These are phyloP conservation scores for Hyalella azteca DNA, from an alignment of 2,888 invertebrate genomes.

Conservation along the genomic window DNA sequence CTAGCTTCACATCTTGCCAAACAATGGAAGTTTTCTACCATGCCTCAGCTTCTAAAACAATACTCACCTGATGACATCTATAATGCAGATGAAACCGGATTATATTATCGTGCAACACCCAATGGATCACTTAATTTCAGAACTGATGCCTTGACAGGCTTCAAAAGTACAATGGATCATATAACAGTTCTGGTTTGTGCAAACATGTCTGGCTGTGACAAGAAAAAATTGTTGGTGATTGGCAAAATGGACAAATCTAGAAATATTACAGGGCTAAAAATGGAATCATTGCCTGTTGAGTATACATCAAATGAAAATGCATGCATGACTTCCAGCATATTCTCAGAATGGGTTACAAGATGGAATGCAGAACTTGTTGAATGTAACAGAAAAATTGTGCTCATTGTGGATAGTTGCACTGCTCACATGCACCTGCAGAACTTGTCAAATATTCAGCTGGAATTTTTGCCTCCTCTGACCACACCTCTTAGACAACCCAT, in stretches of 20 bases:
- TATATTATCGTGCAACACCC: background rate
- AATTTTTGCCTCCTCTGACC: background rate
- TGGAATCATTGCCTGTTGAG: background rate
- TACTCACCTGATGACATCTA: background rate
- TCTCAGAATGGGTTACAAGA: background rate
- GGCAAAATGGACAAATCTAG: background rate
- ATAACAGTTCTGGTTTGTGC: background rate
- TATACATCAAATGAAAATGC: background rate
- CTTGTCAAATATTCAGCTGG: background rate
- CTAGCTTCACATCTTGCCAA: background rate
- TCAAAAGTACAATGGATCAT: background rate
- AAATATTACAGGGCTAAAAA: background rate
- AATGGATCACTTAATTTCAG: background rate
- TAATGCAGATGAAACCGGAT: background rate
- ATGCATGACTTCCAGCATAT: background rate
- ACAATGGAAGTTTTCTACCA: background rate
- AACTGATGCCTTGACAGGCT: no score
- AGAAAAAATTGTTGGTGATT: background rate
- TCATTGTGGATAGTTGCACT: background rate
- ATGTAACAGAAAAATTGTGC: background rate
- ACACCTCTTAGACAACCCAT: background rate
- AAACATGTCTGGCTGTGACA: background rate
- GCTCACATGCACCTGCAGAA: background rate
- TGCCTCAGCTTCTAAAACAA: background rate
- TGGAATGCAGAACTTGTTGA: background rate